Evolutionary conservation across 2,888 invertebrate genomes (phyloP), one percentile per base, ranked within the genome.

Genomic region (Platynereis dumerilii): DNA sequence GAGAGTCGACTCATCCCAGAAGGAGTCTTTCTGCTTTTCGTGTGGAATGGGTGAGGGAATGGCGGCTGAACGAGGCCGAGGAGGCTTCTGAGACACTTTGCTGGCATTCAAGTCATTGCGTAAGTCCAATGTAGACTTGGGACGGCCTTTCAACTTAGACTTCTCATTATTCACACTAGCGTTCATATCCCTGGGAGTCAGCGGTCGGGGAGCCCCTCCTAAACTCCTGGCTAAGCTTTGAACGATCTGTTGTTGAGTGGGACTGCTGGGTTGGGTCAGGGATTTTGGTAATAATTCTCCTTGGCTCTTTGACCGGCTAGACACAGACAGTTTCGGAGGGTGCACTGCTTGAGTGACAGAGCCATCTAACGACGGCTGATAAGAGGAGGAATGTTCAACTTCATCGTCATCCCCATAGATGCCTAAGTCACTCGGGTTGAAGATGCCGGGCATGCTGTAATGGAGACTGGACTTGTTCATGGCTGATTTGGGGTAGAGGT

Each of bases 1-100:
- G 22, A 24, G 29, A n/a, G 29, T 60, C 10, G 62, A 57, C 2
- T 62, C 62, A 20, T 62, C 45, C 62, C 62, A 62, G 7, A 57
- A 45, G 20, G 39, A 26, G 15, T 62, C 56, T 45, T 52, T 48
- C 2, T 29, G 53, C 22, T 20, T 22, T 20, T 5, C 20, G 7
- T 48, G n/a, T 22, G 20, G n/a, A n/a, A 20, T n/a, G 22, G 48
- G 48, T 3, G 48, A 48, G 22, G n/a, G 20, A 48, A 48, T 22
- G 5, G 22, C 22, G 7, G 48, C 48, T n/a, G 48, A 48, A 10
- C 22, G 5, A 3, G 48, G 48, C n/a, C 48, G 5, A 5, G 48
- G 48, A 5, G 48, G 48, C 17, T 48, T 48, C 22, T n/a, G 20
- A 12, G n/a, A 48, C n/a, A 48, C 22, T 48, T n/a, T 48, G 7